These are phyloP conservation scores for Drosophila nr. medialis DNA, from an alignment of 2,888 invertebrate genomes.

Conservation along the genomic window DNA sequence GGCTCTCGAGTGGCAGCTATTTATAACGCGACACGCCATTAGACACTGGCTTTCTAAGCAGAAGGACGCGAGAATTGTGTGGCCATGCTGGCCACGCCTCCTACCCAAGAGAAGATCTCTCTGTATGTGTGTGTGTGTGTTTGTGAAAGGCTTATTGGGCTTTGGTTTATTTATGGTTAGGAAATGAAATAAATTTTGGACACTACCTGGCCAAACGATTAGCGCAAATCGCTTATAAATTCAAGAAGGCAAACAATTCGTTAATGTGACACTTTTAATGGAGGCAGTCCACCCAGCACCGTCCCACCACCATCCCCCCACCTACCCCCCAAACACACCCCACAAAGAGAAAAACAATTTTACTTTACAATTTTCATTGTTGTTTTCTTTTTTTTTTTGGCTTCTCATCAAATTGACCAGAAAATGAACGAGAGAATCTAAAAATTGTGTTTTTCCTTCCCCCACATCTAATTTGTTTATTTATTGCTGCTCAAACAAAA, in stretches of 20 bases:
- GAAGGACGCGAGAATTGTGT: conserved; percentile 59
- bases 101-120: conserved; percentile 12
- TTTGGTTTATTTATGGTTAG: conserved; percentile 52
- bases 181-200: conserved; percentile 66
- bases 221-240: conserved; percentile 66
- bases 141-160: conserved; percentile 65
- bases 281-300: conserved; percentile 34
- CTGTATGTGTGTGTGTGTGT: conserved; percentile 58
- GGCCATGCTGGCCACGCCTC: conserved; percentile 64
- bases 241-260: conserved; percentile 71
- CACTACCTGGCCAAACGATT: conserved; percentile 65
- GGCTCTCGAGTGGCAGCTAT: conserved; percentile 79
- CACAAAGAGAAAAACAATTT: conserved; percentile 2
- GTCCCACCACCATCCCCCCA: background rate
- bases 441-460: conserved; percentile 46
- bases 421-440: conserved; percentile 46
- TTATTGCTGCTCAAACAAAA: conserved; percentile 81
- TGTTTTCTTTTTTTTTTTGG: conserved; percentile 17
- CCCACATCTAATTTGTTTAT: conserved; percentile 72
- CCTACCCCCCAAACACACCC: background rate
- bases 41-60: conserved; percentile 63
- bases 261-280: conserved; percentile 82
- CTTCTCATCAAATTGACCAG: conserved; percentile 57
- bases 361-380: conserved; percentile 39
- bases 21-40: conserved; percentile 78